Percentiles rank a stretch among this genome's conserved stretches.
phyloP scores from a whole-genome alignment of 2,888 invertebrate species.

The Heteromurus nitidus region DNA sequence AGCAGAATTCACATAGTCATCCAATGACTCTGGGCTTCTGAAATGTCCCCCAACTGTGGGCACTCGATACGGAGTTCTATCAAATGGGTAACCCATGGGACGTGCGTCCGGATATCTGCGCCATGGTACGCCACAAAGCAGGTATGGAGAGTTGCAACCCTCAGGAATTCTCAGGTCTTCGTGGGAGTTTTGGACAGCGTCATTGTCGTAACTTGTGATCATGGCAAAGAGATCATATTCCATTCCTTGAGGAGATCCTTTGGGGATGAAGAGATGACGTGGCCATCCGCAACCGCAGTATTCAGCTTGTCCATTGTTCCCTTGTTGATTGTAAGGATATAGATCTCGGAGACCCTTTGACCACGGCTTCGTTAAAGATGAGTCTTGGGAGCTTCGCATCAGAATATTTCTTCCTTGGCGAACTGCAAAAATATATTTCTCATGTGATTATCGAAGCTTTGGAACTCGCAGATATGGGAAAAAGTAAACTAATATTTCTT shows the following conservation, averaged over 20 bases:
- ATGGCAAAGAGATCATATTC: constrained; percentile 66
- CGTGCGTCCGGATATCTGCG: constrained; percentile 52
- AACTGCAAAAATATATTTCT: constrained; percentile 13
- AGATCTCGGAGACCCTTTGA: constrained; percentile 13
- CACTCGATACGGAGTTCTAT: constrained; percentile 23
- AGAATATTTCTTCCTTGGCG: constrained; percentile 51
- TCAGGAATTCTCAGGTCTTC: constrained; percentile 38
- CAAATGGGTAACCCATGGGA: constrained; percentile 63
- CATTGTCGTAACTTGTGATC: constrained; percentile 67
- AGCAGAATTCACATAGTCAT: constrained; percentile 38
- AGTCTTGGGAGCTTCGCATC: constrained; percentile 19
- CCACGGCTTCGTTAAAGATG: constrained; percentile 52
- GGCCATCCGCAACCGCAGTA: constrained; percentile 81
- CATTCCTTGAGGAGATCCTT: constrained; percentile 81
- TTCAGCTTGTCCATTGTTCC: constrained; percentile 8
- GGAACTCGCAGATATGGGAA: not conserved
- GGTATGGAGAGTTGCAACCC: constrained; percentile 45
- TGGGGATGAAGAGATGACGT: constrained; percentile 82
- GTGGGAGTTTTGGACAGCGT: constrained; percentile 41
- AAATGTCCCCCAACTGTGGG: too few relatives aligned
- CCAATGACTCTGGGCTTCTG: constrained; percentile 22
- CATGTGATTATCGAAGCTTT: not conserved
- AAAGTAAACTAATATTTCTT: not conserved
- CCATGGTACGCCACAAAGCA: constrained; percentile 59
- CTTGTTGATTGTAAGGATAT: not conserved